Percentiles rank a stretch among this genome's conserved stretches.
phyloP scores from a whole-genome alignment of 2,113 vertebrate species.

The Aepyceros melampus region DNA sequence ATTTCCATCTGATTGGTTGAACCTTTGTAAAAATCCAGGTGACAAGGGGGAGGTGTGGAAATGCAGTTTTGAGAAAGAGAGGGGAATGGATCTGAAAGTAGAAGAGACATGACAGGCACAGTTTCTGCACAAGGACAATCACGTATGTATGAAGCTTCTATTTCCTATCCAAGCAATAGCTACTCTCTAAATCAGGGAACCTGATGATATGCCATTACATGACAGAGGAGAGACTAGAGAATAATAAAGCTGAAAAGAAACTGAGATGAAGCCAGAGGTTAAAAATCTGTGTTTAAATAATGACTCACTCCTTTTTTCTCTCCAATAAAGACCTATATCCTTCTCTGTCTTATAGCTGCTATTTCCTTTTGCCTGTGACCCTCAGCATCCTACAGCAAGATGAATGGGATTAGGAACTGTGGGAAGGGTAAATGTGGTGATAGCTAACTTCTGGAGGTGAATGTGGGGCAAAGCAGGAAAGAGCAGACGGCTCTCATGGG shows the following conservation, averaged over 20 bases:
- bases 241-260: not conserved
- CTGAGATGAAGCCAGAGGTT: not conserved
- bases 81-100: not conserved
- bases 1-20: not conserved
- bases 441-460: not conserved
- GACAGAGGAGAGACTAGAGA: not conserved
- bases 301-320: not conserved
- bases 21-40: not conserved
- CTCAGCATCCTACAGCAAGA: not conserved
- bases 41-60: not conserved
- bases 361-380: not conserved
- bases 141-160: not conserved
- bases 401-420: not conserved
- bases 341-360: not conserved
- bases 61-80: not conserved
- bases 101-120: not conserved
- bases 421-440: not conserved
- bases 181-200: not conserved
- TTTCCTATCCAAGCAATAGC: not conserved
- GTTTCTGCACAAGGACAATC: not conserved
- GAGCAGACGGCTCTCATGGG: not conserved
- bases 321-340: not conserved
- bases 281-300: not conserved
- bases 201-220: not conserved
- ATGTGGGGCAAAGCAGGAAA: not conserved